Evolutionary conservation across 1,140 invertebrate genomes (phyloP).

Genomic region (Cephus cinctus): DNA sequence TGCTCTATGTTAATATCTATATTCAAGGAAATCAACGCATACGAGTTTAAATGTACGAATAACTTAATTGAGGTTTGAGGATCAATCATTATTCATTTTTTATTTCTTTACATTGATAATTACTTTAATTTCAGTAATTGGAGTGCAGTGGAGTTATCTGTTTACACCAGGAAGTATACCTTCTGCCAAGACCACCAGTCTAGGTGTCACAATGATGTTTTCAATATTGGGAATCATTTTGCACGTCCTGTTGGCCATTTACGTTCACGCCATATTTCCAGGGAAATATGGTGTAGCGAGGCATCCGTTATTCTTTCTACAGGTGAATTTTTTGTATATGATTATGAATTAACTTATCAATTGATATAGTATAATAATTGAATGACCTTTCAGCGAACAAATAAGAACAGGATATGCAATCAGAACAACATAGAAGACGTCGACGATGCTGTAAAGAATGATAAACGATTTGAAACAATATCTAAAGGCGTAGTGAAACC

Average conservation of each 20-base stretch:
- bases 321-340: constrained; percentile 39
- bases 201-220: constrained; percentile 53
- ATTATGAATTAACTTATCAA: too few species aligned
- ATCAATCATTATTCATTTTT: neutral
- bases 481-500: constrained; percentile 24
- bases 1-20: constrained; percentile 28
- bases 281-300: constrained; percentile 56
- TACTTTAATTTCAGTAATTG: constrained; percentile 51
- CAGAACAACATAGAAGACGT: constrained; percentile 14
- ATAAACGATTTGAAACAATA: constrained; percentile 42
- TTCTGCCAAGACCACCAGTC: constrained; percentile 52
- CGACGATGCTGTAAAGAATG: constrained; percentile 24
- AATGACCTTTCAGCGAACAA: constrained; percentile 38
- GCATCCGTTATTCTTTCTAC: constrained; percentile 58
- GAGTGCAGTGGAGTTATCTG: constrained; percentile 61
- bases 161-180: constrained; percentile 51
- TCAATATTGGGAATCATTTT: constrained; percentile 51
- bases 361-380: constrained; percentile 12
- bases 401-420: constrained; percentile 36
- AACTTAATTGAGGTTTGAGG: neutral
- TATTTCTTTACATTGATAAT: constrained; percentile 4
- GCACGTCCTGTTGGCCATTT: constrained; percentile 55
- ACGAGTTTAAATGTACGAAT: constrained; percentile 27
- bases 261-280: constrained; percentile 58
- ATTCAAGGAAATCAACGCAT: constrained; percentile 29